Conservation (phyloP, 2,797 vertebrate genomes). For the Miichthys miiuy region DNA sequence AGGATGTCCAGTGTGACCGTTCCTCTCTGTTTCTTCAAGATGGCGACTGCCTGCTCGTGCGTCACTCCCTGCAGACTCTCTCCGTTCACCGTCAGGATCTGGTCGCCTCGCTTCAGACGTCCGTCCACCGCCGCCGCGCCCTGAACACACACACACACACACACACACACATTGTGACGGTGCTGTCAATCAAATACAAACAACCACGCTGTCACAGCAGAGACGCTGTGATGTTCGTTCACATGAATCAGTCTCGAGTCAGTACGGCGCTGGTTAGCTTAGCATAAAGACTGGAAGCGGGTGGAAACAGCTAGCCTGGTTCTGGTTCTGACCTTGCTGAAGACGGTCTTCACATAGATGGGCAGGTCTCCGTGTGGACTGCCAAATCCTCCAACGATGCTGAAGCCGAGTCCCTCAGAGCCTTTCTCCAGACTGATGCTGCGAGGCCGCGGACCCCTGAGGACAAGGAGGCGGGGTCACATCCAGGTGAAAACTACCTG, state of each 20-base stretch:
- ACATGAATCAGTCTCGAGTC: not conserved
- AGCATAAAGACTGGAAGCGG: not conserved
- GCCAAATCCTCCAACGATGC: conserved; percentile 95
- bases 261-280: not conserved
- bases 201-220: not conserved
- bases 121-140: conserved; percentile 93
- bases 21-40: conserved; percentile 92
- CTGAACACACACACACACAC: conserved; percentile 70
- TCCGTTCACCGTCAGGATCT: conserved; percentile 92
- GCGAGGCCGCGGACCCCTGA: conserved; percentile 89
- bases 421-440: conserved; percentile 95
- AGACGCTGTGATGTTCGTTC: not conserved
- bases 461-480: not conserved
- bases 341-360: conserved; percentile 98
- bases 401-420: conserved; percentile 95
- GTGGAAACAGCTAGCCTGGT: not conserved
- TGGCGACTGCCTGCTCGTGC: conserved; percentile 92
- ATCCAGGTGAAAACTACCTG: not conserved
- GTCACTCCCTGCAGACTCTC: conserved; percentile 92
- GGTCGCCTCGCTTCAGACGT: conserved; percentile 92
- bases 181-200: not conserved
- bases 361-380: conserved; percentile 97
- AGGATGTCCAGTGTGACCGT: conserved; percentile 88
- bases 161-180: not conserved
- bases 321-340: conserved; percentile 88